Evolutionary conservation across 1,140 invertebrate genomes (phyloP).

Genomic region (Helicoverpa zea): DNA sequence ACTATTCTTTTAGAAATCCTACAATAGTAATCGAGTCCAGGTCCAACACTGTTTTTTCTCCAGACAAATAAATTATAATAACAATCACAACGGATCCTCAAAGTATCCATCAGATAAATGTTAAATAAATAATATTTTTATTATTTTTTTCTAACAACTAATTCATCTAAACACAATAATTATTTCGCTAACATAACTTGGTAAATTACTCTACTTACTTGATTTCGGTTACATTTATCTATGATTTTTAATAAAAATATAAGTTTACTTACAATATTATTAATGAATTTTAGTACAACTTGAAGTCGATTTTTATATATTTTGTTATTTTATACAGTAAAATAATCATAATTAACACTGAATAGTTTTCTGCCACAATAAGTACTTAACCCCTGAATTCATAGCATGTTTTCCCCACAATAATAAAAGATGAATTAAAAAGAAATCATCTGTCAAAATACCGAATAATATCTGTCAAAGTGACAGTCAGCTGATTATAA

Average conservation of each 20-base stretch:
- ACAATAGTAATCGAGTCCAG: conserved; percentile 67
- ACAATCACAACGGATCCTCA: conserved; percentile 36
- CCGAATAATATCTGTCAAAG: neutral
- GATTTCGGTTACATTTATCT: conserved; percentile 32
- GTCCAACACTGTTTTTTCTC: conserved; percentile 67
- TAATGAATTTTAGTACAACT: conserved; percentile 33
- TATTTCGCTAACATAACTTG: conserved; percentile 38
- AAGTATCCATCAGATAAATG: conserved; percentile 33
- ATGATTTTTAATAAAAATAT: conserved; percentile 36
- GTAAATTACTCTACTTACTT: conserved; percentile 40
- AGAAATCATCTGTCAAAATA: neutral
- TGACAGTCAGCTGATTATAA: conserved; percentile 19
- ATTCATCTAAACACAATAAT: conserved; percentile 35
- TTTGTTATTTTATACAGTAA: neutral
- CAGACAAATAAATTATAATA: conserved; percentile 48
- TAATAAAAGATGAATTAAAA: neutral
- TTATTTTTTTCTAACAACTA: conserved; percentile 3
- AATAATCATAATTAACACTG: conserved; percentile 11
- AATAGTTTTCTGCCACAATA: neutral
- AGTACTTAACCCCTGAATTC: neutral
- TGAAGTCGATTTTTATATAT: conserved; percentile 13
- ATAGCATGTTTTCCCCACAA: neutral
- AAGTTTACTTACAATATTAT: conserved; percentile 39
- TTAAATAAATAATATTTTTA: conserved; percentile 37
- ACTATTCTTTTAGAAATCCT: conserved; percentile 74